Evolutionary conservation across 1,140 invertebrate genomes (phyloP).

Genomic region (Oscheius sp.): DNA sequence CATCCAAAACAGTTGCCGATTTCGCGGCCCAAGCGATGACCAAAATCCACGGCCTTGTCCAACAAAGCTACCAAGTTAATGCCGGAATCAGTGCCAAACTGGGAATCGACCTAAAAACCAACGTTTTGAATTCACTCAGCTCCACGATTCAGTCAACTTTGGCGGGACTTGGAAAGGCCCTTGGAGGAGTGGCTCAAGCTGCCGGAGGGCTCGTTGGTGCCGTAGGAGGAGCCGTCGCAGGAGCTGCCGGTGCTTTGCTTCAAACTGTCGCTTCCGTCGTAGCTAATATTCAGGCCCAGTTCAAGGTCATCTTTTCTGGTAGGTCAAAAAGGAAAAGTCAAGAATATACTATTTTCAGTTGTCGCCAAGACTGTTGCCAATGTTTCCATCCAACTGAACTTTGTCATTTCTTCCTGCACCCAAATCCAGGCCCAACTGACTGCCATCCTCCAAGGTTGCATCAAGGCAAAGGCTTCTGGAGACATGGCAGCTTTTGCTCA

Average conservation of each 20-base stretch:
- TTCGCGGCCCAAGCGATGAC: too few species aligned
- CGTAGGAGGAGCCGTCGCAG: background rate
- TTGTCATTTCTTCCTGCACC: background rate
- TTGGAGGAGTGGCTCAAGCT: background rate
- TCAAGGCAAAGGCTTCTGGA: background rate
- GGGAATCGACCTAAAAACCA: too few species aligned
- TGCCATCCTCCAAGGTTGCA: background rate
- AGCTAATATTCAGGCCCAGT: background rate
- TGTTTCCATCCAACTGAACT: background rate
- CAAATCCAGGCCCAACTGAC: background rate
- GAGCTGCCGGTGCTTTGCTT: background rate
- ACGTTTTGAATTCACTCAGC: too few species aligned
- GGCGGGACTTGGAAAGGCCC: too few species aligned
- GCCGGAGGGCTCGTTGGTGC: background rate
- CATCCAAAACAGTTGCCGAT: too few species aligned
- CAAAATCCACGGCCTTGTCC: too few species aligned
- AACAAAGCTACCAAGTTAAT: too few species aligned
- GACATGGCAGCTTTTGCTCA: background rate
- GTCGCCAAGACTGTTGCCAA: background rate
- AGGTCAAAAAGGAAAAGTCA: too few species aligned
- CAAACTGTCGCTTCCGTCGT: background rate
- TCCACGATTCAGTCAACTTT: too few species aligned
- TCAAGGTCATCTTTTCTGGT: background rate
- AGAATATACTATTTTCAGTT: background rate
- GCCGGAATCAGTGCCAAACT: too few species aligned